Conservation (phyloP, 2,113 vertebrate species). For the Bubalus kerabau region DNA sequence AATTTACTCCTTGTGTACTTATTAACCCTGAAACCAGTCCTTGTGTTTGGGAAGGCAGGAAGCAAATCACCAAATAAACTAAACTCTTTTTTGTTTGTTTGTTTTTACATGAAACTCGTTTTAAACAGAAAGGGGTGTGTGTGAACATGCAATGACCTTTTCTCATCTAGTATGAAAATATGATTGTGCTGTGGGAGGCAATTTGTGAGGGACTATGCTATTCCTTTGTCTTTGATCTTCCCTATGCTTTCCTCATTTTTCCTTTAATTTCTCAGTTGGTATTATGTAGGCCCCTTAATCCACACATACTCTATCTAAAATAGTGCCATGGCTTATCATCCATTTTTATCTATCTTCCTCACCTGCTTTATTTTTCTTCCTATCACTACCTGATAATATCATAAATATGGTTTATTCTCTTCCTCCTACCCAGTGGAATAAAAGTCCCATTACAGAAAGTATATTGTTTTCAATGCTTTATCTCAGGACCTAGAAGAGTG, state of each 20-base stretch:
- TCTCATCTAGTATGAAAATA: not conserved
- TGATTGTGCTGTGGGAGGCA: not conserved
- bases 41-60: not conserved
- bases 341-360: constrained; percentile 1
- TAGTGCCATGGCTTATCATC: not conserved
- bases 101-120: not conserved
- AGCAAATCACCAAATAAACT: not conserved
- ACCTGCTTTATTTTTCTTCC: not conserved
- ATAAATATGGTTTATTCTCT: not conserved
- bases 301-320: not conserved
- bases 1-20: not conserved
- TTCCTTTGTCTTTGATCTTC: not conserved
- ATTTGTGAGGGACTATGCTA: not conserved
- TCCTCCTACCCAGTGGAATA: not conserved
- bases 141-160: not conserved
- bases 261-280: not conserved
- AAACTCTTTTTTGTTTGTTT: not conserved
- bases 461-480: not conserved
- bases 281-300: not conserved
- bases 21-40: not conserved
- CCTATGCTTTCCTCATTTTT: not conserved
- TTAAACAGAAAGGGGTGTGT: not conserved
- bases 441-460: not conserved
- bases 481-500: not conserved
- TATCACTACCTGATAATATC: not conserved